Percentiles rank a stretch among this genome's conserved stretches.
Conservation (phyloP, 2,797 vertebrate species). For the Prunella strophiata region DNA sequence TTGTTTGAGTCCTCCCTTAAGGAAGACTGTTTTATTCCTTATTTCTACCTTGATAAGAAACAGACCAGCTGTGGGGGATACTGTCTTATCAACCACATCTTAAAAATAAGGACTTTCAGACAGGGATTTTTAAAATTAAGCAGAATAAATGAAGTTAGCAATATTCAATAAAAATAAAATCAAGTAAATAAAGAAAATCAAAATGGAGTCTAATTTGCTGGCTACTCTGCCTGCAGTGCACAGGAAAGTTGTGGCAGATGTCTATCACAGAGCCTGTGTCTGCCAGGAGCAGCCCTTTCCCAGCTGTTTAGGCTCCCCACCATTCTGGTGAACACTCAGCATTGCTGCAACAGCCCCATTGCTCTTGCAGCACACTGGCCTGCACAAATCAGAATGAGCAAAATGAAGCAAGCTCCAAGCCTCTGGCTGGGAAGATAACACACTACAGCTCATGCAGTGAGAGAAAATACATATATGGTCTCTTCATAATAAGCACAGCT, state of each 20-base stretch:
- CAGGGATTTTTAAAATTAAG: background rate
- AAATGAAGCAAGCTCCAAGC: background rate
- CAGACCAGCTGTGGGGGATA: background rate
- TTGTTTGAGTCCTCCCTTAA: background rate
- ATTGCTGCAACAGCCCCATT: background rate
- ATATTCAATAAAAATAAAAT: background rate
- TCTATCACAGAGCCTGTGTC: background rate
- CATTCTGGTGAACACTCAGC: background rate
- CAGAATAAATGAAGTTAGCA: background rate
- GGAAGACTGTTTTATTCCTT: background rate
- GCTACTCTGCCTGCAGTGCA: background rate
- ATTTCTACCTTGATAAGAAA: background rate
- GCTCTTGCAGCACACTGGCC: background rate
- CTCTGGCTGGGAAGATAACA: background rate
- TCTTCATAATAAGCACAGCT: background rate
- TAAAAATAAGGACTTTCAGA: background rate
- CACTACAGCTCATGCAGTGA: background rate
- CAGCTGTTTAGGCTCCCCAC: background rate
- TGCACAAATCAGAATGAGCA: background rate
- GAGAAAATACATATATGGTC: background rate
- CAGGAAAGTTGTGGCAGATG: background rate
- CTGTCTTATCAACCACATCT: accelerated
- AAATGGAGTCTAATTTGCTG: background rate
- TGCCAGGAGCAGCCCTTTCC: background rate
- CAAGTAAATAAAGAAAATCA: background rate